Evolutionary conservation across 2,888 invertebrate genomes (phyloP).

Genomic region (Ochropleura plecta): DNA sequence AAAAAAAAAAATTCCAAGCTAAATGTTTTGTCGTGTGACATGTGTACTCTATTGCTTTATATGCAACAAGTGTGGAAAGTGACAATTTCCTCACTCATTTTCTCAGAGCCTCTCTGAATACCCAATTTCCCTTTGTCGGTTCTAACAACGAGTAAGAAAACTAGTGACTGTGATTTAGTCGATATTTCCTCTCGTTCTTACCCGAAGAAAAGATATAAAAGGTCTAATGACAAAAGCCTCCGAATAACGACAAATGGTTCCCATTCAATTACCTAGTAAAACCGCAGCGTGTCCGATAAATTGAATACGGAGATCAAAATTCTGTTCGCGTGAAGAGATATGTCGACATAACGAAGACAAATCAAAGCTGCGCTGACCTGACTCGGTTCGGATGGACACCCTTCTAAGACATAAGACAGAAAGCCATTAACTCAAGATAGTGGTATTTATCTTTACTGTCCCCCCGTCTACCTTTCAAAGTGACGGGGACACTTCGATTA

Average conservation of each 20-base stretch:
- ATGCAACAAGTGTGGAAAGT: slow-evolving; percentile 58
- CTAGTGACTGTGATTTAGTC: slow-evolving; percentile 27
- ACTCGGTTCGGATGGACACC: slow-evolving; percentile 80
- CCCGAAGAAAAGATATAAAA: slow-evolving; percentile 20
- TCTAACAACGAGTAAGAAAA: slow-evolving; percentile 15
- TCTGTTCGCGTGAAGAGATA: slow-evolving; percentile 75
- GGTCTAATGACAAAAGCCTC: slow-evolving; percentile 27
- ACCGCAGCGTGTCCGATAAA: slow-evolving; percentile 68
- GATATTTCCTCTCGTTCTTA: slow-evolving; percentile 14
- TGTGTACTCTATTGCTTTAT: slow-evolving; percentile 9
- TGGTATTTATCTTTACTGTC: slow-evolving; percentile 85
- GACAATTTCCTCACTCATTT: slow-evolving; percentile 50
- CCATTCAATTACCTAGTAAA: slow-evolving; percentile 51
- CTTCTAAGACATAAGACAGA: slow-evolving; percentile 81
- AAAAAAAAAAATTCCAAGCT: neutral
- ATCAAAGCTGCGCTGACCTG: slow-evolving; percentile 85
- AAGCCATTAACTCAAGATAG: slow-evolving; percentile 87
- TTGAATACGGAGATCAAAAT: slow-evolving; percentile 76
- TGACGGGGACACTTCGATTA: slow-evolving; percentile 80
- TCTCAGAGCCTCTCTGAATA: slow-evolving; percentile 41
- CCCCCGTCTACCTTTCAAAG: slow-evolving; percentile 72
- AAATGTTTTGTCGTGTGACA: neutral
- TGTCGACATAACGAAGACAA: slow-evolving; percentile 89
- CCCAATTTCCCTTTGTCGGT: slow-evolving; percentile 40
- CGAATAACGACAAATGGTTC: slow-evolving; percentile 26